Evolutionary conservation across 2,888 invertebrate genomes (phyloP).

Genomic region (Reticulitermes lucifugus): DNA sequence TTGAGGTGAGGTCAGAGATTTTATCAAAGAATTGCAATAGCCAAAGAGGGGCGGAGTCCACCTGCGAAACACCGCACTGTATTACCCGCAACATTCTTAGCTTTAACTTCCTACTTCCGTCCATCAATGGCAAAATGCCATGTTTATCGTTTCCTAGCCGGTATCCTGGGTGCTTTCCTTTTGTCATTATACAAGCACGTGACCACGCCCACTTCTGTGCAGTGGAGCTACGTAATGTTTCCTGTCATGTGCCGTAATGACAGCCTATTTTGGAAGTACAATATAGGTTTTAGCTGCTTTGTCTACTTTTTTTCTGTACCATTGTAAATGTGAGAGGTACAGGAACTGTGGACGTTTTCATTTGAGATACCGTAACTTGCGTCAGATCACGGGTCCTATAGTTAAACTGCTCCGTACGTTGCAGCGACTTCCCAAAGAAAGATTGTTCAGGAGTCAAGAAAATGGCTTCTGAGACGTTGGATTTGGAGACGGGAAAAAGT

Average conservation of each 20-base stretch:
- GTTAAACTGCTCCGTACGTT: constrained; percentile 14
- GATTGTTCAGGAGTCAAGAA: constrained; percentile 45
- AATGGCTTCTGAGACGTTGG: constrained; percentile 47
- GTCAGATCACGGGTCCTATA: constrained; percentile 9
- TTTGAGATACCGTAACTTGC: background rate
- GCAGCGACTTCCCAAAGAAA: constrained; percentile 36
- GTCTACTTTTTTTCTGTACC: background rate
- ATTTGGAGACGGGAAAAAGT: constrained; percentile 34
- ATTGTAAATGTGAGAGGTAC: background rate
- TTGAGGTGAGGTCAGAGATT: too few relatives aligned
- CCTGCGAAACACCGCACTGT: too few relatives aligned
- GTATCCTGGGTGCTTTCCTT: constrained; percentile 8
- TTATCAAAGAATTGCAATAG: too few relatives aligned
- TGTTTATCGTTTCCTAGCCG: background rate
- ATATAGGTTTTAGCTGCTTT: background rate
- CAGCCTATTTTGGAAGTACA: background rate
- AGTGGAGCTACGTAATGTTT: background rate
- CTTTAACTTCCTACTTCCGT: too few relatives aligned
- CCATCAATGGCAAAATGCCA: too few relatives aligned
- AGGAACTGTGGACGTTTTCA: constrained; percentile 12
- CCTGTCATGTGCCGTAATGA: background rate
- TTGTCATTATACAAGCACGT: background rate
- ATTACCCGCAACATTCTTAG: too few relatives aligned
- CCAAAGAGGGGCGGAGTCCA: too few relatives aligned
- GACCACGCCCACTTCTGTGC: constrained; percentile 34